These are phyloP conservation scores for Apeltes quadracus DNA, from an alignment of 2,113 vertebrate species.

Conservation along the genomic window DNA sequence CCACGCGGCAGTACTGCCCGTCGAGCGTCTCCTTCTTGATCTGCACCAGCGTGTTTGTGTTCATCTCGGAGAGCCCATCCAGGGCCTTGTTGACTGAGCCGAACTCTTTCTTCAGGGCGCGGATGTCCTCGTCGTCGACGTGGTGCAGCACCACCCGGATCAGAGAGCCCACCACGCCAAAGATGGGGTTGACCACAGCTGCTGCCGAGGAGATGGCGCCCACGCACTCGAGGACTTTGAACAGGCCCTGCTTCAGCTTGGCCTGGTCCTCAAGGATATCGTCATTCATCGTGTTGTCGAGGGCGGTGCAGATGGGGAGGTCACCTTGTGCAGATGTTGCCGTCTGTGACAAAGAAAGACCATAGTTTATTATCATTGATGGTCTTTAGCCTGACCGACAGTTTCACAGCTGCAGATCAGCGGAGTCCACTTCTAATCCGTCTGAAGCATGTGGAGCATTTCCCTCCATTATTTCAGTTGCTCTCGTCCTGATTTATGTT, in stretches of 20 bases:
- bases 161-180: conserved; percentile 80
- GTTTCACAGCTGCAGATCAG: neutral
- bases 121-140: conserved; percentile 81
- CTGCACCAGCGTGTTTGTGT: conserved; percentile 69
- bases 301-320: neutral
- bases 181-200: conserved; percentile 81
- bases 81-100: conserved; percentile 70
- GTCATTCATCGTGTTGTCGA: conserved; percentile 70
- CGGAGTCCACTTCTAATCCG: neutral
- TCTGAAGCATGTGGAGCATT: neutral
- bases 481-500: neutral
- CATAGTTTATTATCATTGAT: neutral
- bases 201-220: conserved; percentile 81
- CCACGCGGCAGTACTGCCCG: conserved; percentile 77
- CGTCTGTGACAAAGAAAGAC: conserved; percentile 12
- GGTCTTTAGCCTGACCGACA: neutral
- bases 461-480: neutral
- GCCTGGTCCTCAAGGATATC: conserved; percentile 75
- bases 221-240: conserved; percentile 79
- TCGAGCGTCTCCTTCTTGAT: conserved; percentile 82
- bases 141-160: conserved; percentile 83
- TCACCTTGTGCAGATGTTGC: neutral
- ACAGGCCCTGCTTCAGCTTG: conserved; percentile 80
- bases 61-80: conserved; percentile 76
- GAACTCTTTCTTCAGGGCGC: conserved; percentile 79